A percentile compares a stretch with the other conserved stretches of the same genome.
Evolutionary conservation across 2,888 invertebrate species (phyloP).

Genomic region (Lycophotia porphyrea): DNA sequence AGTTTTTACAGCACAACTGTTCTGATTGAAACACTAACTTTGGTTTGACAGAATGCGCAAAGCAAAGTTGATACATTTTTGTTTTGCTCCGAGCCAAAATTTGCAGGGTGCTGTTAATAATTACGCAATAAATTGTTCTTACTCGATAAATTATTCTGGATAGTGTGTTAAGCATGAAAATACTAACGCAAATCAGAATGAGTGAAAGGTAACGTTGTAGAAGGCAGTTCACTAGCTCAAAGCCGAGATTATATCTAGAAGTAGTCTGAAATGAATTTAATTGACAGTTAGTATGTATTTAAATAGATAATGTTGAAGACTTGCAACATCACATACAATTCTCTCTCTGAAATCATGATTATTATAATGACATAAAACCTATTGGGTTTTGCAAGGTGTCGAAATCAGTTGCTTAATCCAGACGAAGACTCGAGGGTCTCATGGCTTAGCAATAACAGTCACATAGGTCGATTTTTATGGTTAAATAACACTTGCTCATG

Average conservation of each 20-base stretch:
- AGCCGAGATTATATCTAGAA: too few species aligned
- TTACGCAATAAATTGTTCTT: neutral
- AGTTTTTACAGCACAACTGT: slow-evolving; percentile 45
- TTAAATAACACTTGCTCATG: neutral
- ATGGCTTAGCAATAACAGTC: neutral
- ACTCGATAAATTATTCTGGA: neutral
- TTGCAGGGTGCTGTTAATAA: neutral
- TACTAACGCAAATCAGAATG: neutral
- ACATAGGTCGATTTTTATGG: neutral
- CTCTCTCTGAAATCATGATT: neutral
- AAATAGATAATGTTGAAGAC: neutral
- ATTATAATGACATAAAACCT: neutral
- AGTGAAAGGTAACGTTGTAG: too few species aligned
- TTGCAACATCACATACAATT: neutral
- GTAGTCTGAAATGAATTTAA: too few species aligned
- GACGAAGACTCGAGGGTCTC: neutral
- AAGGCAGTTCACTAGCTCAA: too few species aligned
- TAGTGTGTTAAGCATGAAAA: neutral
- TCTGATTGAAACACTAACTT: slow-evolving; percentile 52
- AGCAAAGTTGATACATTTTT: slow-evolving; percentile 40
- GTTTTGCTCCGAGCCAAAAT: slow-evolving; percentile 11
- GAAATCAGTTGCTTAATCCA: neutral
- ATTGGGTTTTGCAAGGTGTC: neutral
- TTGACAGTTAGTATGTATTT: too few species aligned
- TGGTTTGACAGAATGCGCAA: slow-evolving; percentile 40